These are phyloP conservation scores for Spilogale gracilis DNA, from an alignment of 2,113 vertebrate genomes.

Conservation along the genomic window DNA sequence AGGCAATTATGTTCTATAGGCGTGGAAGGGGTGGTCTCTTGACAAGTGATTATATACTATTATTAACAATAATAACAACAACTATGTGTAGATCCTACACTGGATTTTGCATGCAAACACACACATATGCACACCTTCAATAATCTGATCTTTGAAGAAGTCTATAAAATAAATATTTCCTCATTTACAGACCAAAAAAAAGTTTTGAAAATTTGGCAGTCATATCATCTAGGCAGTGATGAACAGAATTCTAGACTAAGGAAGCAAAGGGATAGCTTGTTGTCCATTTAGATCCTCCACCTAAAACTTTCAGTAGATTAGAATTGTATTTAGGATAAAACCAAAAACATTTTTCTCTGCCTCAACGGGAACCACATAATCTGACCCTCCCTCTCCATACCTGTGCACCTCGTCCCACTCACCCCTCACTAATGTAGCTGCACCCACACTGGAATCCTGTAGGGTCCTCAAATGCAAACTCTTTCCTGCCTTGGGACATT, in stretches of 20 bases:
- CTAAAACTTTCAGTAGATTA: not conserved
- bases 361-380: not conserved
- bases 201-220: not conserved
- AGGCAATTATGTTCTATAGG: not conserved
- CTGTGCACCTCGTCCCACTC: not conserved
- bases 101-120: not conserved
- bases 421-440: not conserved
- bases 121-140: not conserved
- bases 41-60: not conserved
- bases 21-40: not conserved
- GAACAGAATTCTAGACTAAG: not conserved
- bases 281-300: not conserved
- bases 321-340: slow-evolving; percentile 9
- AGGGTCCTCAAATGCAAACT: not conserved
- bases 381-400: too few relatives aligned
- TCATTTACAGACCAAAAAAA: not conserved
- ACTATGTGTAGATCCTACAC: not conserved
- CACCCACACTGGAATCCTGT: not conserved
- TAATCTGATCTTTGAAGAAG: not conserved
- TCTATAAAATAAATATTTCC: not conserved
- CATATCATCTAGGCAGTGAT: not conserved
- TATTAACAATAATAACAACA: not conserved
- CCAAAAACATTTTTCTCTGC: not conserved
- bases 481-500: not conserved
- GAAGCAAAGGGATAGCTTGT: not conserved